Conservation (phyloP, 2,113 vertebrate genomes). For the Labrus mixtus region DNA sequence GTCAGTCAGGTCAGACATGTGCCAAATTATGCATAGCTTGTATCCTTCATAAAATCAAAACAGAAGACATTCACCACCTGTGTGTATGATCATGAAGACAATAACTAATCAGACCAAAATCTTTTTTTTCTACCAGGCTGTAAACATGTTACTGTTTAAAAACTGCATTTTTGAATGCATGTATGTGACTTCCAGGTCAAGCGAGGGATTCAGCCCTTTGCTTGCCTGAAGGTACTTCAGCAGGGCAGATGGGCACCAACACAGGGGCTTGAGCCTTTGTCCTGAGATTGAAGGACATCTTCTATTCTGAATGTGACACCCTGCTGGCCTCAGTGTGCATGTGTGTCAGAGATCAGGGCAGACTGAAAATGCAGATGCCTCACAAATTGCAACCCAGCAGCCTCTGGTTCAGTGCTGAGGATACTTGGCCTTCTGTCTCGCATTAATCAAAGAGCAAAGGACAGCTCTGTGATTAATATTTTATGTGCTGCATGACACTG, state of each 20-base stretch:
- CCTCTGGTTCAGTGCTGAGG: constrained; percentile 29
- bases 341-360: constrained; percentile 8
- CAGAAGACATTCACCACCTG: no score
- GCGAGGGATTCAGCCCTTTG: neutral
- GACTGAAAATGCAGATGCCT: constrained; percentile 37
- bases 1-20: no score
- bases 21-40: no score
- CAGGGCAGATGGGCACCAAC: constrained; percentile 38
- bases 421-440: constrained; percentile 56
- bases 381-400: constrained; percentile 24
- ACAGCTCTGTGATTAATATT: constrained; percentile 67
- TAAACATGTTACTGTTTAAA: no score
- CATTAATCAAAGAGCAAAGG: constrained; percentile 69
- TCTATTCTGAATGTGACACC: constrained; percentile 1
- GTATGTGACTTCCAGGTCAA: no score
- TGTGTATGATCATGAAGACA: no score
- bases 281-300: constrained; percentile 50
- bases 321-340: constrained; percentile 17
- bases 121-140: no score
- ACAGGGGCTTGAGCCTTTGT: constrained; percentile 28
- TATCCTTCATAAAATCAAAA: no score
- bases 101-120: no score
- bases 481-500: constrained; percentile 63
- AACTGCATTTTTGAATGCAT: no score
- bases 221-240: constrained; percentile 1